A percentile compares a stretch with the other conserved stretches of the same genome.
Evolutionary conservation across 2,888 invertebrate species (phyloP).

Genomic region (Tenthredo notha): DNA sequence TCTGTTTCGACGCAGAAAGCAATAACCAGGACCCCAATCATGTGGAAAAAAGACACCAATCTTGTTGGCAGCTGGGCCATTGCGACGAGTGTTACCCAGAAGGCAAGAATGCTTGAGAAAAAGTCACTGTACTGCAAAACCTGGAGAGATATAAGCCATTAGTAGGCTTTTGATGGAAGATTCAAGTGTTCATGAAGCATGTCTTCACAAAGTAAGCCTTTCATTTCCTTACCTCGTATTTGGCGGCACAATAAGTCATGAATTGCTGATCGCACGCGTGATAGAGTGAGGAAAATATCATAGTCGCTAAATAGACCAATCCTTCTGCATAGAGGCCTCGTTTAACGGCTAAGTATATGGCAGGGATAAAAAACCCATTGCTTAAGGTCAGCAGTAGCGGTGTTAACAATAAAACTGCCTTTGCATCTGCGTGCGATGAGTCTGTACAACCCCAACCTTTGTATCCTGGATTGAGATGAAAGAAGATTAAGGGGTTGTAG

Average conservation of each 20-base stretch:
- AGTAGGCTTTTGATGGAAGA: not conserved
- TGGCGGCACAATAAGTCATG: constrained; percentile 77
- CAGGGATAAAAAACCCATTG: constrained; percentile 82
- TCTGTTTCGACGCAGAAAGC: constrained; percentile 80
- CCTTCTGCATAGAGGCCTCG: constrained; percentile 80
- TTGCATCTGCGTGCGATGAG: constrained; percentile 77
- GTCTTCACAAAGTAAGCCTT: not conserved
- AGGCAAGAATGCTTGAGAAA: constrained; percentile 81
- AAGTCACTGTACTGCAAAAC: constrained; percentile 82
- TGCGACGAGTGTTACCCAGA: constrained; percentile 82
- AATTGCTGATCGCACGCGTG: constrained; percentile 82
- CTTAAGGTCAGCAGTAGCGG: constrained; percentile 80
- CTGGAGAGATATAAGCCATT: constrained; percentile 62
- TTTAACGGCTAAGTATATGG: constrained; percentile 79
- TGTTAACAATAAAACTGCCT: constrained; percentile 71
- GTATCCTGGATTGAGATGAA: constrained; percentile 77
- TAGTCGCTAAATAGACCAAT: constrained; percentile 81
- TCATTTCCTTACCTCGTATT: constrained; percentile 73
- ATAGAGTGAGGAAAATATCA: constrained; percentile 82
- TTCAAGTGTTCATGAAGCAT: not conserved
- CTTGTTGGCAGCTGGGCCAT: constrained; percentile 79
- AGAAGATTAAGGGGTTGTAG: not conserved
- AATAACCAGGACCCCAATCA: constrained; percentile 80
- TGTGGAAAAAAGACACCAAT: constrained; percentile 78
- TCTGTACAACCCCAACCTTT: constrained; percentile 82